phyloP scores from a whole-genome alignment of 2,888 invertebrate genomes.

The Epsilonema sp. region DNA sequence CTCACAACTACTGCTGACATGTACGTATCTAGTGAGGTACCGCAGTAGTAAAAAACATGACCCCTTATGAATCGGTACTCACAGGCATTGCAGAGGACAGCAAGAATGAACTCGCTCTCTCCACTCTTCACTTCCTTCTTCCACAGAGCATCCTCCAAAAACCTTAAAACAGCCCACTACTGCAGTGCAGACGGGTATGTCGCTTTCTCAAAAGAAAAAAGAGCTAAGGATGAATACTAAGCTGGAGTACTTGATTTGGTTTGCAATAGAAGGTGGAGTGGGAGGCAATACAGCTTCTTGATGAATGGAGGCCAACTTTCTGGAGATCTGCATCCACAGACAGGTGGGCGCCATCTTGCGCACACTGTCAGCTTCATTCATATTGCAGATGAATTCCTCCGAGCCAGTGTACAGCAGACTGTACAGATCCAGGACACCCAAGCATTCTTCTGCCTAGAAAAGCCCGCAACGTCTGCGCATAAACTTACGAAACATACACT shows the following conservation, averaged over 20 bases:
- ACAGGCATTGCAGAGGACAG: conserved; percentile 75
- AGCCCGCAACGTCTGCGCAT: neutral
- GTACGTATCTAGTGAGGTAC: too few relatives aligned
- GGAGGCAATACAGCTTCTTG: conserved; percentile 41
- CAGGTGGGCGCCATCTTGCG: conserved; percentile 81
- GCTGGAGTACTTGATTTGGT: conserved; percentile 51
- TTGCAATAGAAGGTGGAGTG: conserved; percentile 56
- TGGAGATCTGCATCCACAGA: conserved; percentile 79
- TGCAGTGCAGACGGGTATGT: neutral
- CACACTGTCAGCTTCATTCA: conserved; percentile 55
- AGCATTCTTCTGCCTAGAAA: conserved; percentile 43
- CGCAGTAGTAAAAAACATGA: too few relatives aligned
- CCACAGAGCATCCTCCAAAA: conserved; percentile 53
- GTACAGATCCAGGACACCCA: conserved; percentile 70
- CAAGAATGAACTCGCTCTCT: conserved; percentile 56
- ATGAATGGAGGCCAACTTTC: neutral
- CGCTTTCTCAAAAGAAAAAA: neutral
- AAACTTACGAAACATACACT: neutral
- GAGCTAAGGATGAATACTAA: conserved; percentile 6
- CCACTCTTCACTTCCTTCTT: conserved; percentile 35
- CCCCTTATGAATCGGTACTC: too few relatives aligned
- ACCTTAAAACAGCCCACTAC: conserved; percentile 39
- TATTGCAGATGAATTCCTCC: conserved; percentile 71
- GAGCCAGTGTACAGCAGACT: conserved; percentile 75
- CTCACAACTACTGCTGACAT: too few relatives aligned